Percentiles rank a stretch among this genome's conserved stretches.
Evolutionary conservation across 92 coral and sea anemone species (phyloP).

Genomic region (Galaxea fascicularis): DNA sequence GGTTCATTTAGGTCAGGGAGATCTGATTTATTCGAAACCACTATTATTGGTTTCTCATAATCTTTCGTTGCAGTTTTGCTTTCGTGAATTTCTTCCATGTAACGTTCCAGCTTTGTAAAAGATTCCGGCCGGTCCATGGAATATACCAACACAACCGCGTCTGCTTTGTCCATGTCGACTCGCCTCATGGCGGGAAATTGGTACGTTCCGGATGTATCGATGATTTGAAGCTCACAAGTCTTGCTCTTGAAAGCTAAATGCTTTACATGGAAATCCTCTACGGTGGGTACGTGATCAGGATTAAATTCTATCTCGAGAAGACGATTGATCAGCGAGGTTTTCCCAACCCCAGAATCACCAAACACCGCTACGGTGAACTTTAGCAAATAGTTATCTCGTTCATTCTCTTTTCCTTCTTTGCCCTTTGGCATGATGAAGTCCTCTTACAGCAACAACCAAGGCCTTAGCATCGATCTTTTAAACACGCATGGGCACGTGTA

Average conservation of each 20-base stretch:
- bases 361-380: slow-evolving; percentile 87
- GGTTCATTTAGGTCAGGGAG: slow-evolving; percentile 40
- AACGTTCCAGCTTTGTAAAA: slow-evolving; percentile 72
- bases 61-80: slow-evolving; percentile 42
- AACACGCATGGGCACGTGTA: no score
- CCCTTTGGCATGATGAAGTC: slow-evolving; percentile 32
- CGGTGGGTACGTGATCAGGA: slow-evolving; percentile 78
- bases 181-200: slow-evolving; percentile 97
- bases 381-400: slow-evolving; percentile 48
- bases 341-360: slow-evolving; percentile 92
- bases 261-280: slow-evolving; percentile 88
- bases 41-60: slow-evolving; percentile 62
- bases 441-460: neutral
- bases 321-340: slow-evolving; percentile 81
- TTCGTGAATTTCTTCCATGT: slow-evolving; percentile 79
- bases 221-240: slow-evolving; percentile 82
- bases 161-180: slow-evolving; percentile 86
- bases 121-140: slow-evolving; percentile 74
- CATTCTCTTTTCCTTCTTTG: slow-evolving; percentile 8
- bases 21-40: slow-evolving; percentile 86
- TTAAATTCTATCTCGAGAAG: slow-evolving; percentile 79
- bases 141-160: slow-evolving; percentile 86
- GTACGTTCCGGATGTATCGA: slow-evolving; percentile 94
- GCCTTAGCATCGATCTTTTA: neutral
- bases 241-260: slow-evolving; percentile 78